Evolutionary conservation across 1,140 invertebrate species (phyloP), one percentile per base, ranked within the genome.

Genomic region (Druon quercuslanigerum): DNA sequence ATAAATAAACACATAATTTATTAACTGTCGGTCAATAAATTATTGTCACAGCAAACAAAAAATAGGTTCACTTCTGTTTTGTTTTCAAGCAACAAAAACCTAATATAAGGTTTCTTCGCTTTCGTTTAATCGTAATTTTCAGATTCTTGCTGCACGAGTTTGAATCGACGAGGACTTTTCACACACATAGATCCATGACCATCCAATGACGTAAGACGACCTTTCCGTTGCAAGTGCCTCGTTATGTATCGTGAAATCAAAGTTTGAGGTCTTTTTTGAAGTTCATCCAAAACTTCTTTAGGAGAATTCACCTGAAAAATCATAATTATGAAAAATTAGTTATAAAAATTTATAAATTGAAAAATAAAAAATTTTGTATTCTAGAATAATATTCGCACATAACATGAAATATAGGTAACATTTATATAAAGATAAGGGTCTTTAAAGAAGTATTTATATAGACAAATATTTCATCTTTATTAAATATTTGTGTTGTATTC

Each of bases 261-360:
- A 83, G 94, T 94, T 86, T 98, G 98, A 0, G 99, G 98, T 82
- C 98, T 93, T 74, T 95, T 92, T 89, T 99, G 98, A 96, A 97
- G 99, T 86, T 98, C 96, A 79, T 98, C 94, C 84, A 99, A 89
- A 0, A 97, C 95, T 87, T 97, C 96, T 87, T 99, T 98, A 1
- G 96, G 95, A 46, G 96, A 94, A 76, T 95, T 93, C 1, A 98
- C 96, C 96, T 96, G 84, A 86, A 84, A 74, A 78, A 73, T 40
- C 17, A 72, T 66, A 51, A 73, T 50, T 9, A 70, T 16, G 50
- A 17, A 56, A 50, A 72, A 70, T 20, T 40, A 72, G 25, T 66
- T 75, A 46, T 51, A 46, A 50, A 46, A 46, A 46, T 46, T 9
- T 46, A 0, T 33, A 33, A 33, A 33, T 33, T 46, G 40, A 46